Evolutionary conservation across 2,888 invertebrate species (phyloP).

Genomic region (Flabesymbios commensalis): DNA sequence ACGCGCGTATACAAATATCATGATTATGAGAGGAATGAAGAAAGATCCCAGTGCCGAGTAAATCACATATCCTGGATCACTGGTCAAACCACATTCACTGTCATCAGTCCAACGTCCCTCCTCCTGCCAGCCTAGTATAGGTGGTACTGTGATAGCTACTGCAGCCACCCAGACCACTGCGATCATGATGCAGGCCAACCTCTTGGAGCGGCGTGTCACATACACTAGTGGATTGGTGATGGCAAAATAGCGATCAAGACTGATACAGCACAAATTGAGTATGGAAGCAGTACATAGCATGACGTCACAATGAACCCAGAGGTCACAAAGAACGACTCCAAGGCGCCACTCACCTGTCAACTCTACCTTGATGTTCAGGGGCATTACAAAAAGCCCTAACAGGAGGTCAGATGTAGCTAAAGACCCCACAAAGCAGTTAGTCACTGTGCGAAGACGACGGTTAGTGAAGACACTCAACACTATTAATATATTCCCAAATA

Average conservation of each 20-base stretch:
- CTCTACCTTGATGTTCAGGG: slow-evolving; percentile 37
- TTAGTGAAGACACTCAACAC: slow-evolving; percentile 36
- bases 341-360: slow-evolving; percentile 36
- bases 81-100: slow-evolving; percentile 40
- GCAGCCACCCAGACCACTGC: slow-evolving; percentile 49
- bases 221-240: slow-evolving; percentile 53
- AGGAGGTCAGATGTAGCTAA: slow-evolving; percentile 38
- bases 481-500: slow-evolving; percentile 39
- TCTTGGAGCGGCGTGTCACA: slow-evolving; percentile 44
- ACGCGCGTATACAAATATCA: slow-evolving; percentile 54
- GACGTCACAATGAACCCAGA: slow-evolving; percentile 46
- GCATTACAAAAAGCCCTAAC: slow-evolving; percentile 39
- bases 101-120: slow-evolving; percentile 19
- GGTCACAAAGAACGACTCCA: slow-evolving; percentile 30
- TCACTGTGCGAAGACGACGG: slow-evolving; percentile 37
- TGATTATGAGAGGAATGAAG: slow-evolving; percentile 51
- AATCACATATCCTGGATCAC: slow-evolving; percentile 47
- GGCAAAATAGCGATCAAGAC: slow-evolving; percentile 54
- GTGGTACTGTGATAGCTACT: slow-evolving; percentile 48
- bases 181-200: slow-evolving; percentile 47
- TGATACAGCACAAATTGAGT: slow-evolving; percentile 55
- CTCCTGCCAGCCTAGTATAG: slow-evolving; percentile 50
- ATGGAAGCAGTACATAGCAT: slow-evolving; percentile 56
- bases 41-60: slow-evolving; percentile 54
- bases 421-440: slow-evolving; percentile 40